These are phyloP conservation scores for Stegana nigrithorax DNA, from an alignment of 2,888 invertebrate genomes.

Conservation along the genomic window DNA sequence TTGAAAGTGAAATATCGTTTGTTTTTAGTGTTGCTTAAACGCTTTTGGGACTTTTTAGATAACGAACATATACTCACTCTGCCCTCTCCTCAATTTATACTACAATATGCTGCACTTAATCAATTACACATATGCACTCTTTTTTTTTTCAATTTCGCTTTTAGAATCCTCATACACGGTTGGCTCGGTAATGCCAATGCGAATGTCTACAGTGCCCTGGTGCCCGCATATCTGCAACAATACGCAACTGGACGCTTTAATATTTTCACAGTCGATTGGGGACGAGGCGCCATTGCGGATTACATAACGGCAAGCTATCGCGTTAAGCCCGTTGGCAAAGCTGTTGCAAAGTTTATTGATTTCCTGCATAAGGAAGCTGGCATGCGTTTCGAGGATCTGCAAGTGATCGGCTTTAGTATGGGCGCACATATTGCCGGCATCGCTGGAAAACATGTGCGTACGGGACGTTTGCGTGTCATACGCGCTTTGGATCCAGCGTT, in stretches of 20 bases:
- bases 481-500: slow-evolving; percentile 76
- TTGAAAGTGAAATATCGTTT: no score
- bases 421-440: slow-evolving; percentile 74
- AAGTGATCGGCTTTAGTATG: slow-evolving; percentile 71
- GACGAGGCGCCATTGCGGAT: slow-evolving; percentile 63
- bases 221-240: slow-evolving; percentile 55
- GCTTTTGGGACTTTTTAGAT: no score
- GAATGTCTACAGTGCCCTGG: slow-evolving; percentile 49
- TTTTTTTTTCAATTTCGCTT: no score
- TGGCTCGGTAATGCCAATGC: slow-evolving; percentile 63
- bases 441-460: slow-evolving; percentile 67
- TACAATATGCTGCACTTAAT: no score
- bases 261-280: slow-evolving; percentile 64
- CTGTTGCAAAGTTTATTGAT: slow-evolving; percentile 74
- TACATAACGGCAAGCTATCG: slow-evolving; percentile 63
- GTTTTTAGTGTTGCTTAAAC: no score
- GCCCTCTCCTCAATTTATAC: no score
- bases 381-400: slow-evolving; percentile 54
- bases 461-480: slow-evolving; percentile 57
- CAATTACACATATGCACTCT: no score
- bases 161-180: slow-evolving; percentile 64
- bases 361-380: slow-evolving; percentile 73
- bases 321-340: slow-evolving; percentile 70
- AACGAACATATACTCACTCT: no score
- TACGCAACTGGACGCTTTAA: slow-evolving; percentile 49